phyloP scores from a whole-genome alignment of 2,797 vertebrate genomes.

The Helarctos malayanus region DNA sequence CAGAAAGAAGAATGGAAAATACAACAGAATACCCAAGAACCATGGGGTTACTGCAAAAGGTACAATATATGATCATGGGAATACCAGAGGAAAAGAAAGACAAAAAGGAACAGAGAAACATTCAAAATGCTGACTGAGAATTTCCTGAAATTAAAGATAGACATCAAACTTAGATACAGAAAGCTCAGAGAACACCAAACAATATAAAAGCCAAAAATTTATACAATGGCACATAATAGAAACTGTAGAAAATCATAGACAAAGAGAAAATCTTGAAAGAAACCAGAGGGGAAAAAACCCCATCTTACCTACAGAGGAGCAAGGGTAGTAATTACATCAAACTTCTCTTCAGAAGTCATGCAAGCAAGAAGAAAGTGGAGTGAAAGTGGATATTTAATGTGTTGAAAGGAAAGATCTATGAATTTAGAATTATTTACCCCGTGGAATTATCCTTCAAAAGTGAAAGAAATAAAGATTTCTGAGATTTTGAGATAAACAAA shows the following conservation, averaged over 20 bases:
- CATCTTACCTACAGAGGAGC: not conserved
- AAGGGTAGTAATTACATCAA: not conserved
- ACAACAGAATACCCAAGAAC: not conserved
- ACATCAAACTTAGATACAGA: not conserved
- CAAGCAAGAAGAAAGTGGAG: not conserved
- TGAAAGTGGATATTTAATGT: not conserved
- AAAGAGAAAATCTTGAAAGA: not conserved
- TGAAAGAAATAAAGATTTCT: constrained; percentile 22
- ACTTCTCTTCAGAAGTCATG: not conserved
- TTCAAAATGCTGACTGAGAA: not conserved
- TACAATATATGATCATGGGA: not conserved
- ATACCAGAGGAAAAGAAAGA: not conserved
- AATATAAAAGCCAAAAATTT: not conserved
- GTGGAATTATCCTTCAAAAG: not conserved
- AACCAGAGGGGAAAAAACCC: not conserved
- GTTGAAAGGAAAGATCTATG: not conserved
- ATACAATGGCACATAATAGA: not conserved
- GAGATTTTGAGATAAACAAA: not conserved
- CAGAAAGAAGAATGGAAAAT: not conserved
- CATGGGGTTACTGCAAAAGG: not conserved
- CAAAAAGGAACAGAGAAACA: not conserved
- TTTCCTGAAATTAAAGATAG: not conserved
- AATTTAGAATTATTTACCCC: not conserved
- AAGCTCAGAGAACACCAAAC: constrained; percentile 20
- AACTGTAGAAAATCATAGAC: not conserved